These are phyloP conservation scores for Spinus pinus DNA, from an alignment of 2,797 vertebrate species.

Conservation along the genomic window DNA sequence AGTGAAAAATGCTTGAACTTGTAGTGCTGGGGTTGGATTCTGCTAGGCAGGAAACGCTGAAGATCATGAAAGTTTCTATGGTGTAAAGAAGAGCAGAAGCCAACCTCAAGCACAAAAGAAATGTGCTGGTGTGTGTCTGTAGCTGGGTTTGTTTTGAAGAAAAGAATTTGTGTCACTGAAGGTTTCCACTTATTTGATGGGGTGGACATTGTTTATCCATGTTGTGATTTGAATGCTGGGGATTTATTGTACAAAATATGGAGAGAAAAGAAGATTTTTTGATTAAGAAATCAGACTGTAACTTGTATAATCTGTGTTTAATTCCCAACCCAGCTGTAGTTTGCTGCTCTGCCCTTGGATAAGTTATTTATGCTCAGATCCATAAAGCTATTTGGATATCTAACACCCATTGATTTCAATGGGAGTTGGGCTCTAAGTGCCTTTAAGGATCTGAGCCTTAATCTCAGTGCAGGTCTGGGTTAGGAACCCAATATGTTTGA, in stretches of 20 bases:
- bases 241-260: not conserved
- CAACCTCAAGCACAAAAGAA: not conserved
- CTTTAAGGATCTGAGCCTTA: conserved; percentile 31
- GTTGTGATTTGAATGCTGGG: not conserved
- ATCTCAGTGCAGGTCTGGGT: not conserved
- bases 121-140: not conserved
- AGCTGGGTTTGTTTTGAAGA: not conserved
- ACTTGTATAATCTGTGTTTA: conserved; percentile 41
- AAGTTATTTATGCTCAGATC: conserved; percentile 32
- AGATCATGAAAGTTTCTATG: not conserved
- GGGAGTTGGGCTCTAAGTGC: not conserved
- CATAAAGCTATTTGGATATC: conserved; percentile 54
- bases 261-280: conserved; percentile 14
- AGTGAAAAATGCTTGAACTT: conserved; percentile 61
- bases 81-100: not conserved
- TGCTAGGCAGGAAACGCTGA: not conserved
- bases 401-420: conserved; percentile 49
- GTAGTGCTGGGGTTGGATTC: conserved; percentile 5
- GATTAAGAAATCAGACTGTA: conserved; percentile 13
- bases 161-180: not conserved
- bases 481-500: not conserved
- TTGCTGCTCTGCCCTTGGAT: conserved; percentile 21
- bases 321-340: conserved; percentile 21
- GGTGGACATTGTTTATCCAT: not conserved
- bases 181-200: not conserved